phyloP scores from a whole-genome alignment of 53 echinoderm and acorn worm genomes.

The Glandiceps talaboti region DNA sequence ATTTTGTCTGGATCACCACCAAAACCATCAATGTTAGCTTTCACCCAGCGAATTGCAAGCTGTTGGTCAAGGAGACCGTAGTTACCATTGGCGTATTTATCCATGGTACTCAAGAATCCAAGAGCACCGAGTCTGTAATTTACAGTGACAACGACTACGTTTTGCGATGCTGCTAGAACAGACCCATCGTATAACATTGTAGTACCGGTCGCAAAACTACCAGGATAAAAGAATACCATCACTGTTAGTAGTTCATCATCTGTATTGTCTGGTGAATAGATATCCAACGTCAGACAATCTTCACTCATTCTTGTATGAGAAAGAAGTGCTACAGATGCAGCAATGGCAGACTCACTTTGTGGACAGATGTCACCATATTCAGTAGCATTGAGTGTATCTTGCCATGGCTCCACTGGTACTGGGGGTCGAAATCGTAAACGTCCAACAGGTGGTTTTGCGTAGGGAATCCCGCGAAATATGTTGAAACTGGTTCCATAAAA shows the following conservation, averaged over 20 bases:
- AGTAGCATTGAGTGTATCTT: conserved; percentile 15
- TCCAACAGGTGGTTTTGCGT: conserved; percentile 44
- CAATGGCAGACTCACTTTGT: conserved; percentile 19
- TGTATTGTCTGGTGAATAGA: conserved; percentile 52
- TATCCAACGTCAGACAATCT: conserved; percentile 68
- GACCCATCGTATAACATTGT: conserved; percentile 56
- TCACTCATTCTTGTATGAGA: conserved; percentile 31
- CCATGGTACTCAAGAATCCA: conserved; percentile 54
- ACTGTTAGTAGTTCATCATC: conserved; percentile 37
- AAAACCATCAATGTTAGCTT: conserved; percentile 50
- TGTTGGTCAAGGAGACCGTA: conserved; percentile 75
- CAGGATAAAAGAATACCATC: conserved; percentile 72
- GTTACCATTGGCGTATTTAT: conserved; percentile 52
- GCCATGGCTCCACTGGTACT: conserved; percentile 17
- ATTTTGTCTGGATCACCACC: conserved; percentile 53
- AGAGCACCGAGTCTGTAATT: conserved; percentile 74
- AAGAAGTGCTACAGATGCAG: background rate
- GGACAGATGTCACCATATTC: conserved; percentile 71
- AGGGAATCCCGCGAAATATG: conserved; percentile 44
- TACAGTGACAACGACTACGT: conserved; percentile 63
- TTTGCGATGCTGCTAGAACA: conserved; percentile 54
- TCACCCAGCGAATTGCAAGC: conserved; percentile 55
- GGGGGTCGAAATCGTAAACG: conserved; percentile 30
- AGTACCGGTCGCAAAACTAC: conserved; percentile 51
- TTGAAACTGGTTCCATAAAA: conserved; percentile 15